Evolutionary conservation across 1,140 invertebrate genomes (phyloP).

Genomic region (Cydia strobilella): DNA sequence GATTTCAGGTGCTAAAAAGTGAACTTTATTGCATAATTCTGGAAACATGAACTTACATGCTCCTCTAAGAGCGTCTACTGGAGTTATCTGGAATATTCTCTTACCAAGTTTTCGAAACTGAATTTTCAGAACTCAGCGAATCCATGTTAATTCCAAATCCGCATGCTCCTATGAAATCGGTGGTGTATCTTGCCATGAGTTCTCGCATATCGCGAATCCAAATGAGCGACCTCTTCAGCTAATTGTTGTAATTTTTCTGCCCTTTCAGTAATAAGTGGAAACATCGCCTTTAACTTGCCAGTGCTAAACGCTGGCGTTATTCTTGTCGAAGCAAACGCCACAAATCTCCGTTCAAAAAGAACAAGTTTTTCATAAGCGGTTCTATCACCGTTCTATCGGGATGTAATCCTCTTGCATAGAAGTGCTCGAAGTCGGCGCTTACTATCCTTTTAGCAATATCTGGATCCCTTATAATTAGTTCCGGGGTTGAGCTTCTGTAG

Average conservation of each 20-base stretch:
- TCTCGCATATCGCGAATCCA: constrained; percentile 77
- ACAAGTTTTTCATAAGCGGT: constrained; percentile 79
- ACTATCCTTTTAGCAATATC: constrained; percentile 61
- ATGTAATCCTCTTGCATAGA: constrained; percentile 74
- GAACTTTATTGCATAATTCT: constrained; percentile 47
- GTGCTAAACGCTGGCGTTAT: constrained; percentile 84
- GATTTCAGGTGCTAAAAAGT: constrained; percentile 46
- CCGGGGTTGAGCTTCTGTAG: constrained; percentile 53
- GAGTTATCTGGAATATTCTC: constrained; percentile 48
- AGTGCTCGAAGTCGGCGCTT: constrained; percentile 81
- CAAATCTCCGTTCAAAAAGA: constrained; percentile 77
- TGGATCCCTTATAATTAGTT: constrained; percentile 33
- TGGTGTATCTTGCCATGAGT: constrained; percentile 75
- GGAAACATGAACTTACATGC: constrained; percentile 43
- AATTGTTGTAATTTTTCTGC: constrained; percentile 71
- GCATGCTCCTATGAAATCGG: constrained; percentile 81
- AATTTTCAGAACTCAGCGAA: constrained; percentile 76
- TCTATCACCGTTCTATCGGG: constrained; percentile 67
- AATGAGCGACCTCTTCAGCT: constrained; percentile 54
- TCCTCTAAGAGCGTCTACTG: constrained; percentile 41
- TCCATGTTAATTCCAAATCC: constrained; percentile 82
- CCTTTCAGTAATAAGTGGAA: constrained; percentile 73
- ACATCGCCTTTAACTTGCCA: constrained; percentile 83
- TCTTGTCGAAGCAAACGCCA: constrained; percentile 83
- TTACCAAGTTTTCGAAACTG: constrained; percentile 75